Evolutionary conservation across 2,888 invertebrate genomes (phyloP), one percentile per base, ranked within the genome.

Genomic region (Hirtodrosophila duncani): DNA sequence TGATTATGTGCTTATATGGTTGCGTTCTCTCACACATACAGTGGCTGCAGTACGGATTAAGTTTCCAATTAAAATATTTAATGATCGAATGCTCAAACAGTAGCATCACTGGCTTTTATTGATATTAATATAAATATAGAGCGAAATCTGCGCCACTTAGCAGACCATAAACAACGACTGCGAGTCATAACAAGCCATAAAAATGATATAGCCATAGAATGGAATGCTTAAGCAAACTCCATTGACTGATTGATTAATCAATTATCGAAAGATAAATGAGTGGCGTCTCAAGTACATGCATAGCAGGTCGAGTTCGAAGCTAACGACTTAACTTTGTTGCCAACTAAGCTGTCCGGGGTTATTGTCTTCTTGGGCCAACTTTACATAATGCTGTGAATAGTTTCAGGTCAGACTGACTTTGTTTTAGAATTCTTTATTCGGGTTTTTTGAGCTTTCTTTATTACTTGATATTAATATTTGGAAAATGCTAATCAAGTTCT

Each of bases 401-500:
- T 10, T n/a, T n/a, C 7, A 1, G 10, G 11, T 26, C 7, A 16
- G 14, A 17, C 17, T 17, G 24, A 3, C 17, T 17, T 7, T 5
- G 26, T 27, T 14, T 27, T 42, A 27, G n/a, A 16, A 6, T 27
- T 16, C 11, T 31, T 37, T 29, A 34, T 37, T 33, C 10, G n/a
- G 17, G 27, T n/a, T 27, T 18, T 49, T 10, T 29, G 11, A 10
- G 41, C 37, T 23, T 49, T 38, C 34, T 46, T 57, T 46, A 57
- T 56, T 57, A 21, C 41, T 56, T 14, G 5, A 11, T 11, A 10
- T 26, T 27, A 46, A 44, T 56, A n/a, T 53, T 46, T 44, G 50
- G 42, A 52, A 42, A 53, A 51, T 41, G 57, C 43, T 29, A 43
- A 27, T 52, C 10, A 24, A n/a, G 7, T 29, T 29, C 24, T 11